A percentile compares a stretch with the other conserved stretches of the same genome.
These are phyloP conservation scores for Trichacis sp. DNA, from an alignment of 2,888 invertebrate genomes.

Conservation along the genomic window DNA sequence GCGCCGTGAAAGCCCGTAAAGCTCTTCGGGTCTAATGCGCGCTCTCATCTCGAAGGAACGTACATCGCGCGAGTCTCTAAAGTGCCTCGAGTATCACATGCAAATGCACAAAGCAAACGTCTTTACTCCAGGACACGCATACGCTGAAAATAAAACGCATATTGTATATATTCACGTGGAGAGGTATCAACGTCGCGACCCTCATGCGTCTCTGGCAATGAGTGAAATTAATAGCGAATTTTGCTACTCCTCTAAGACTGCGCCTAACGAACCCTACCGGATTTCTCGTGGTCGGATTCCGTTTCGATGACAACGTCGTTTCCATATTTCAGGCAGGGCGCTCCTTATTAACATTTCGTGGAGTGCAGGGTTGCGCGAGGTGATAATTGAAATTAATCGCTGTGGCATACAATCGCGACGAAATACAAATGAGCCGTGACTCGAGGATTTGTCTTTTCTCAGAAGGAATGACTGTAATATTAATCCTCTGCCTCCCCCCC, in stretches of 20 bases:
- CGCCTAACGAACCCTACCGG: constrained; percentile 15
- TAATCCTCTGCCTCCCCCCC: too few species aligned
- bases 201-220: constrained; percentile 14
- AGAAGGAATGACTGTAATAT: too few species aligned
- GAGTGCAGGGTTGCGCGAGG: background rate
- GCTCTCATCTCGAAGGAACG: constrained; percentile 6
- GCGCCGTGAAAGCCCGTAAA: constrained; percentile 6
- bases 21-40: constrained; percentile 9
- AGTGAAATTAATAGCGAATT: constrained; percentile 20
- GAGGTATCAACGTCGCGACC: constrained; percentile 10
- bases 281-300: constrained; percentile 2
- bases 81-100: constrained; percentile 10
- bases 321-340: constrained; percentile 12
- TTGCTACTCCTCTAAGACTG: constrained; percentile 10
- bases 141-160: background rate
- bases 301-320: constrained; percentile 10
- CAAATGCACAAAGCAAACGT: constrained; percentile 8
- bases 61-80: background rate
- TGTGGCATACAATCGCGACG: background rate
- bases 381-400: constrained; percentile 3
- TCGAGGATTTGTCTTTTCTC: background rate
- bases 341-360: constrained; percentile 10
- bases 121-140: constrained; percentile 3
- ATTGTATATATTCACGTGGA: constrained; percentile 1
- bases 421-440: background rate